Evolutionary conservation across 64 coral and sea anemone genomes (phyloP).

Genomic region (Stichodactyla helianthus): DNA sequence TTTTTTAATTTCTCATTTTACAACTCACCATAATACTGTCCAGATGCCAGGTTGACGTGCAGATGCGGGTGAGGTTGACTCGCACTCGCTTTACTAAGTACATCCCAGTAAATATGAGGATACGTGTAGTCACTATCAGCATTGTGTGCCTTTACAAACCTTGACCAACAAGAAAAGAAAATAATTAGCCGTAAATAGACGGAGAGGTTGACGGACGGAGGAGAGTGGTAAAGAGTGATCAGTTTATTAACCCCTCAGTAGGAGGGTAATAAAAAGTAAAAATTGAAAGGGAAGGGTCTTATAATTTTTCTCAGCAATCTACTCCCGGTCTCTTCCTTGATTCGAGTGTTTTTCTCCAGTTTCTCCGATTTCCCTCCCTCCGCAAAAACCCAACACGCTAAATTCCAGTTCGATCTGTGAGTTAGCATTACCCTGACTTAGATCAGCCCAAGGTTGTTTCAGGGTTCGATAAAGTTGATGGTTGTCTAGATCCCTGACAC

Average conservation of each 20-base stretch:
- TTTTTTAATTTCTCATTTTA: not conserved
- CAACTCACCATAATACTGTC: conserved; percentile 81
- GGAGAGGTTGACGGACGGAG: not conserved
- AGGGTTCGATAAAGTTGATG: too few species aligned
- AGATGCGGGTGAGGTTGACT: conserved; percentile 92
- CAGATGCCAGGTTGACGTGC: conserved; percentile 71
- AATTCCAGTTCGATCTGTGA: too few species aligned
- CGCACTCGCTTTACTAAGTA: conserved; percentile 78
- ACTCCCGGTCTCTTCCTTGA: too few species aligned
- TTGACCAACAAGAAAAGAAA: conserved; percentile 2
- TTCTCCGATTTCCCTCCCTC: too few species aligned
- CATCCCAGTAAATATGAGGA: conserved; percentile 89
- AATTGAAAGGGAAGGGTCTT: too few species aligned
- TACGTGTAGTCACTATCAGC: conserved; percentile 51
- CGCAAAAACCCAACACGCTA: too few species aligned
- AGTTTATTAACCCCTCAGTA: not conserved
- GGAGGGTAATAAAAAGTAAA: too few species aligned
- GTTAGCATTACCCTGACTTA: too few species aligned
- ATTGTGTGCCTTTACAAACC: conserved; percentile 74
- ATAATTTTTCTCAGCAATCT: too few species aligned
- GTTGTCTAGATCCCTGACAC: too few species aligned
- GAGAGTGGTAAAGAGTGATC: not conserved
- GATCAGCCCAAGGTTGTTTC: too few species aligned
- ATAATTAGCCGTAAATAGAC: not conserved
- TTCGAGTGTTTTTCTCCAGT: too few species aligned